Evolutionary conservation across 2,797 vertebrate genomes (phyloP).

Genomic region (Mus caroli): DNA sequence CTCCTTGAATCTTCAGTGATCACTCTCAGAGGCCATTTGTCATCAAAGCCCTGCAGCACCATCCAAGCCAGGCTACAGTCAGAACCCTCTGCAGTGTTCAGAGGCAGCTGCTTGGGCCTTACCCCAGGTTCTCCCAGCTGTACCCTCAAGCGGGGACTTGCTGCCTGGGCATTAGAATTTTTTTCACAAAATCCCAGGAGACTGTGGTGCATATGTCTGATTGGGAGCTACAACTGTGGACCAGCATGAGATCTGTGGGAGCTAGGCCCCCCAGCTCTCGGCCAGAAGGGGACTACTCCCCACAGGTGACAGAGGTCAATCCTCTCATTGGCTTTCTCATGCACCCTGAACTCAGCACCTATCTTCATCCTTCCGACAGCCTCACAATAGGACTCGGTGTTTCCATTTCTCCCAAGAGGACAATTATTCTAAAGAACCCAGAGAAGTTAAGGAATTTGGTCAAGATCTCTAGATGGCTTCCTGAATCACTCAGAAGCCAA

Average conservation of each 20-base stretch:
- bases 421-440: not conserved
- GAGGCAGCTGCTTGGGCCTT: not conserved
- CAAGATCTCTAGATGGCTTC: not conserved
- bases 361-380: not conserved
- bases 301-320: too few species aligned
- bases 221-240: not conserved
- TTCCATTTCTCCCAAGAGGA: not conserved
- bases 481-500: not conserved
- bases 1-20: not conserved
- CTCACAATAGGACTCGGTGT: too few species aligned
- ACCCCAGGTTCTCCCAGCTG: not conserved
- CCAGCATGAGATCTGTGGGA: not conserved
- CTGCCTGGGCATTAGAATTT: not conserved
- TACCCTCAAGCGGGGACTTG: not conserved
- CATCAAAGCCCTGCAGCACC: not conserved
- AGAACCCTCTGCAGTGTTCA: not conserved
- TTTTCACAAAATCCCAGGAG: not conserved
- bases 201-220: not conserved
- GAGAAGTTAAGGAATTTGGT: not conserved
- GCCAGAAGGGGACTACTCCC: accelerated
- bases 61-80: not conserved
- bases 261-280: not conserved
- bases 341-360: not conserved
- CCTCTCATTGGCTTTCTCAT: accelerated
- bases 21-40: not conserved